A percentile compares a stretch with the other conserved stretches of the same genome.
Conservation (phyloP, 1,140 invertebrate genomes). For the Cherax destructor region DNA sequence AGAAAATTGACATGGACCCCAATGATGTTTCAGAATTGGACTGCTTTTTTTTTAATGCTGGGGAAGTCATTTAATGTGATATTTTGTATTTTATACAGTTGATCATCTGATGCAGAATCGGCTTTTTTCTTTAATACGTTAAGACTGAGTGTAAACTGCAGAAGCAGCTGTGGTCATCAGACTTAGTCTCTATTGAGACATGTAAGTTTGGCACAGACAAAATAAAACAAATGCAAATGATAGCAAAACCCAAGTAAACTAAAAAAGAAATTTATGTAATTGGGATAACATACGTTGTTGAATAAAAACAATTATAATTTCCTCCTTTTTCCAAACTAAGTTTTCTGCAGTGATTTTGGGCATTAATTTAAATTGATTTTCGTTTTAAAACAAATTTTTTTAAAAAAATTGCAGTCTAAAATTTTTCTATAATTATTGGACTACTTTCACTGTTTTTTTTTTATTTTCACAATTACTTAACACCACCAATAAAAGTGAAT, state of each 20-base stretch:
- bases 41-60: conserved; percentile 37
- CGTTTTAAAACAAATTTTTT: background rate
- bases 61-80: conserved; percentile 66
- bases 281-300: background rate
- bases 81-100: conserved; percentile 58
- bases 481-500: no score
- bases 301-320: background rate
- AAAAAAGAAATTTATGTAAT: background rate
- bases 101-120: conserved; percentile 40
- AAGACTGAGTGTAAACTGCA: conserved; percentile 40
- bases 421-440: background rate
- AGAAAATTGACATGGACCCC: background rate
- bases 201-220: conserved; percentile 17
- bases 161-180: conserved; percentile 19
- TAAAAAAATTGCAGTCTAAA: background rate
- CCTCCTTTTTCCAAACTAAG: background rate
- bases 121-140: conserved; percentile 31
- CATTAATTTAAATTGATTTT: background rate
- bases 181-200: conserved; percentile 26
- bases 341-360: background rate
- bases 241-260: background rate
- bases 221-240: background rate
- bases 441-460: background rate
- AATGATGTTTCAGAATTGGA: conserved; percentile 27
- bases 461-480: no score